Evolutionary conservation across 2,888 invertebrate species (phyloP), one percentile per base, ranked within the genome.

Genomic region (Troides oblongomaculatus): DNA sequence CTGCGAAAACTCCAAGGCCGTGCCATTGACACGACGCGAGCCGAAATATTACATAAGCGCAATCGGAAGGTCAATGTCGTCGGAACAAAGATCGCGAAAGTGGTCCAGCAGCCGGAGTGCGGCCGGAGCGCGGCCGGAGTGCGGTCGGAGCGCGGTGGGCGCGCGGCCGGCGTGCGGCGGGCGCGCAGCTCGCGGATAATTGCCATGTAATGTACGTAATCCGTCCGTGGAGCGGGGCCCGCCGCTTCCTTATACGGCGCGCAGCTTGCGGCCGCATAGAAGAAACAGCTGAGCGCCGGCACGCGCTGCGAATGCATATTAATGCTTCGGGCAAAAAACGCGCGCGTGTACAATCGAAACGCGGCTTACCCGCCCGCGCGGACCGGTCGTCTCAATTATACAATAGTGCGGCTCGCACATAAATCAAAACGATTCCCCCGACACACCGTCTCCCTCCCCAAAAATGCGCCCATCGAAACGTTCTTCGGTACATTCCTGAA

Each of bases 181-280:
- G 57, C 21, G 57, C 57, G n/a, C 62, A 71, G 62, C 69, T 80
- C 82, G 84, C 84, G 84, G 84, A 89, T 90, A 90, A 91, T 91
- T 90, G 90, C 90, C 84, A 87, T 87, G 90, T 91, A 92, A 92
- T 91, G 89, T 86, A 68, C 85, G 91, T 91, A 92, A 91, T 92
- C 89, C 90, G 88, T 89, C 90, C 88, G 80, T 68, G 73, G 68
- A 56, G 72, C 30, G 58, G 46, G 80, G 78, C 62, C 25, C 65
- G 65, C 61, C 65, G 65, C 61, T 70, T 89, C 91, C 91, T 84
- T 92, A 84, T 89, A 91, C 83, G 92, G 90, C 79, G 81, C 82
- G 88, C 92, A 91, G 91, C 92, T 90, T 90, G 91, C 79, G 21
- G 80, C 81, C 84, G 81, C 87, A 87, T 90, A 90, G 89, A 87